These are phyloP conservation scores for Macaria liturata DNA, from an alignment of 2,888 invertebrate genomes.

Conservation along the genomic window DNA sequence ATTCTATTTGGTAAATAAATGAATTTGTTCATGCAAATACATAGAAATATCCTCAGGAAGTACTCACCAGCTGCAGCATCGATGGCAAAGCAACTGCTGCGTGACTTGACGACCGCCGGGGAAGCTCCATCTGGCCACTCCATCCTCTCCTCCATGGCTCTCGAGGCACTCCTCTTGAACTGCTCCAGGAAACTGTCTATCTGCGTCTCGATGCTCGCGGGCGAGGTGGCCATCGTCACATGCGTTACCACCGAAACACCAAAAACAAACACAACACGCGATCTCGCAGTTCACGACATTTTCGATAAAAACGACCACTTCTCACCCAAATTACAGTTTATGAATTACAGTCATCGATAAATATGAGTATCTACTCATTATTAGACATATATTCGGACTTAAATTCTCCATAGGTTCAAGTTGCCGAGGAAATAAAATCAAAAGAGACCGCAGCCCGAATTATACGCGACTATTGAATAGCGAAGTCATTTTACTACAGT, in stretches of 20 bases:
- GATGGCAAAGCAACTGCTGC: conserved; percentile 77
- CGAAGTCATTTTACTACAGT: conserved; percentile 74
- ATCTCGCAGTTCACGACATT: conserved; percentile 58
- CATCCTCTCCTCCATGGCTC: conserved; percentile 87
- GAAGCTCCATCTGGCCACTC: conserved; percentile 80
- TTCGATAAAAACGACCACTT: conserved; percentile 38
- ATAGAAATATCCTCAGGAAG: background rate
- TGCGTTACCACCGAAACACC: conserved; percentile 76
- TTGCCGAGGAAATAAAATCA: conserved; percentile 55
- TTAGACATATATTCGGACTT: conserved; percentile 49
- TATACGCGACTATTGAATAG: conserved; percentile 60
- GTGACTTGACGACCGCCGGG: conserved; percentile 72
- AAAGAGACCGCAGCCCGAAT: conserved; percentile 64
- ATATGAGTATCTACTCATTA: conserved; percentile 50
- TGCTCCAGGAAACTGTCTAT: conserved; percentile 93
- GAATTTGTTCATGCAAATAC: too few relatives aligned
- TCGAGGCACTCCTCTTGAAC: conserved; percentile 90
- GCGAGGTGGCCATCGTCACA: conserved; percentile 85
- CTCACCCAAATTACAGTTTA: conserved; percentile 34
- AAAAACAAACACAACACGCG: conserved; percentile 75
- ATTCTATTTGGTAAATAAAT: too few relatives aligned
- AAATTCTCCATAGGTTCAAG: conserved; percentile 65
- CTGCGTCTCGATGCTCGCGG: conserved; percentile 90
- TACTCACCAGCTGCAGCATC: conserved; percentile 72
- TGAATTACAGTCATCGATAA: conserved; percentile 35